Evolutionary conservation across 1,140 invertebrate genomes (phyloP).

Genomic region (Drosophila tristis): DNA sequence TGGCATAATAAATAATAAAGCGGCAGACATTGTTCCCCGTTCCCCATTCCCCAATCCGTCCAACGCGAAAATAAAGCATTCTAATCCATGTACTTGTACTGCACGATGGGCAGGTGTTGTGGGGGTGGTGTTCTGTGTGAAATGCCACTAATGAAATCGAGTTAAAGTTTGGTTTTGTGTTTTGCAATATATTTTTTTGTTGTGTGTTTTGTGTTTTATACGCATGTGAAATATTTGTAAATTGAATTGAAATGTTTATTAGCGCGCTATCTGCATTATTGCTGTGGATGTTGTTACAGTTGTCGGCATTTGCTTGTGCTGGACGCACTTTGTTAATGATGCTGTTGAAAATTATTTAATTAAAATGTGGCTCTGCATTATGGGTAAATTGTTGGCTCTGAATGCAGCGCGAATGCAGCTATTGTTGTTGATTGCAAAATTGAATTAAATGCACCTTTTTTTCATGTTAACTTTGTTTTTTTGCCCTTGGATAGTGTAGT

Average conservation of each 20-base stretch:
- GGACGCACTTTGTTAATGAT: constrained; percentile 62
- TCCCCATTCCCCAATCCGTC: background rate
- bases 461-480: background rate
- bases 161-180: constrained; percentile 76
- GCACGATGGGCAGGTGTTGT: background rate
- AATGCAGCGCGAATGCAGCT: constrained; percentile 12
- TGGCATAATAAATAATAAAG: constrained; percentile 51
- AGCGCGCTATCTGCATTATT: constrained; percentile 50
- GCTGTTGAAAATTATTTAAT: constrained; percentile 66
- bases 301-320: constrained; percentile 21
- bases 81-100: constrained; percentile 23
- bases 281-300: constrained; percentile 48
- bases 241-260: constrained; percentile 82
- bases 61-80: constrained; percentile 24
- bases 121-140: constrained; percentile 15
- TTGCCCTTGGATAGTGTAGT: background rate
- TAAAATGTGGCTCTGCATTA: constrained; percentile 38
- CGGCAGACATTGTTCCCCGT: constrained; percentile 25
- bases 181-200: constrained; percentile 37
- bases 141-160: constrained; percentile 74
- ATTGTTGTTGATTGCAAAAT: constrained; percentile 32
- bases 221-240: constrained; percentile 61
- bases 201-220: constrained; percentile 13
- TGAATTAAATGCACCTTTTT: constrained; percentile 34
- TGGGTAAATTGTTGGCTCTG: constrained; percentile 20